Evolutionary conservation across 2,888 invertebrate species (phyloP), one percentile per base, ranked within the genome.

Genomic region (Gryllus longicercus): DNA sequence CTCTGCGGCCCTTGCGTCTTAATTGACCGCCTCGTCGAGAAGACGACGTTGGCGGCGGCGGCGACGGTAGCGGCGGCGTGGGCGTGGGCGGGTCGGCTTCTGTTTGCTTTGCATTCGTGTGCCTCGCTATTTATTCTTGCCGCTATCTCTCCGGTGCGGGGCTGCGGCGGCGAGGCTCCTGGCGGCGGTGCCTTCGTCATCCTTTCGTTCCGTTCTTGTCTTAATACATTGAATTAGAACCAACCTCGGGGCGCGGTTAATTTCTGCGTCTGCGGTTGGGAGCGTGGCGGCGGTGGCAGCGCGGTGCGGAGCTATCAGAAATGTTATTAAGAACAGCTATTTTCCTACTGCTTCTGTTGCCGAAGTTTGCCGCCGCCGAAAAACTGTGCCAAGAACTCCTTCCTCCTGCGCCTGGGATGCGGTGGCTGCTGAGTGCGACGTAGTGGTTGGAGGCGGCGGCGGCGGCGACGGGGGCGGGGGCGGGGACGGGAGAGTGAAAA

Each of bases 81-180:
- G 38, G 38, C 38, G 38, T 4, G 25, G 4, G 25, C 25, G 25
- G 38, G 63, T 8, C 63, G 63, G 63, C 63, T 63, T 38, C 63
- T 63, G 63, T 63, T 63, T 63, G 63, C 63, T 63, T 63, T 63
- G n/a, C 63, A 63, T 63, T 63, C 63, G 63, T n/a, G 63, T 63
- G 63, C 63, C 63, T 63, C 63, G 63, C 63, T 63, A 63, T 63
- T 63, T 63, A 63, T 63, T 63, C 63, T 63, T 63, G 63, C 63
- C 38, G n/a, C 63, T 63, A n/a, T n/a, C 63, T 38, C 38, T 38
- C 38, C 38, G 38, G 38, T 38, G 38, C 38, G 38, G 38, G 5
- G 38, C 38, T 38, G 38, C 4, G 8, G 38, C 38, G 38, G 38
- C 38, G 38, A 8, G 38, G 38, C 38, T 38, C 38, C 16, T 18